These are phyloP conservation scores for Rhagoletis pomonella DNA, from an alignment of 1,140 invertebrate genomes.

Conservation along the genomic window DNA sequence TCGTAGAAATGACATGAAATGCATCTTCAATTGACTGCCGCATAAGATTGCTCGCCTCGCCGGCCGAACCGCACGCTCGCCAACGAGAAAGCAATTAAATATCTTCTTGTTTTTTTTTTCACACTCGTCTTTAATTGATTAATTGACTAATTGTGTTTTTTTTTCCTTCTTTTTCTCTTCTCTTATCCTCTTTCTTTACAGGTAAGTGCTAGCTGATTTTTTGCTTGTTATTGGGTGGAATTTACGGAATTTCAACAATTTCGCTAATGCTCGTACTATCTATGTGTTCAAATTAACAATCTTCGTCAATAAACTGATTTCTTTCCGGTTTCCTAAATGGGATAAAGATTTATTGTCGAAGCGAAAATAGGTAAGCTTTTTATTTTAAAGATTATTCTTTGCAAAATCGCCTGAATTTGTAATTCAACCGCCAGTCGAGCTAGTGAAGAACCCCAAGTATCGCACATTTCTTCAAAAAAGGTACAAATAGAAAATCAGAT, in stretches of 20 bases:
- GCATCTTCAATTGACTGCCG: conserved; percentile 42
- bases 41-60: conserved; percentile 23
- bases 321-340: not conserved
- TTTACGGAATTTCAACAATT: not conserved
- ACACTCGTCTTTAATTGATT: not conserved
- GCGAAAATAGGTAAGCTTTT: not conserved
- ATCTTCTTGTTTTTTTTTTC: not conserved
- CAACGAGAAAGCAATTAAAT: conserved; percentile 14
- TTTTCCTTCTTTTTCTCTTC: not conserved
- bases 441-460: too few species aligned
- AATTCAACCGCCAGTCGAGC: too few species aligned
- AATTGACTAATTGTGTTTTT: conserved; percentile 5
- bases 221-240: not conserved
- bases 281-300: not conserved
- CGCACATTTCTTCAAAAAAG: too few species aligned
- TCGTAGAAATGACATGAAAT: conserved; percentile 35
- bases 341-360: not conserved
- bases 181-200: conserved; percentile 16
- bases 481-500: too few species aligned
- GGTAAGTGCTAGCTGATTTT: conserved; percentile 4
- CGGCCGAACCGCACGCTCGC: conserved; percentile 33
- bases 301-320: not conserved
- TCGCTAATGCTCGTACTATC: too few species aligned
- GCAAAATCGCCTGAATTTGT: not conserved
- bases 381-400: not conserved